Base-by-base conservation (phyloP, 53 echinoderm and acorn worm species). In the Echinometra lucunter region DNA sequence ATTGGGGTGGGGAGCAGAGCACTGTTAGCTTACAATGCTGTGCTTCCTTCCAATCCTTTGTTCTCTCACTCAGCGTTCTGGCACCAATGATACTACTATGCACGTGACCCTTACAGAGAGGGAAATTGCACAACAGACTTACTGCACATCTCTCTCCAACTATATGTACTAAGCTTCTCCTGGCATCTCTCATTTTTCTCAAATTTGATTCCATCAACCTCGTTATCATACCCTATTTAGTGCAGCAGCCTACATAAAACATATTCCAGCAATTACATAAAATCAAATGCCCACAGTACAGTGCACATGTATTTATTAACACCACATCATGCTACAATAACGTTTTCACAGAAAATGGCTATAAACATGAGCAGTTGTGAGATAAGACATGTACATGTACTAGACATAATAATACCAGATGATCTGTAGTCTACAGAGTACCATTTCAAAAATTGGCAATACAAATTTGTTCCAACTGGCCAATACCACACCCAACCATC, bases 401-500 rank as follows among this genome's bases (percentile, higher is more conserved):
- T 72, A 34, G 23, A 74, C n/a, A n/a, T n/a, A n/a, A n/a, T n/a
- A n/a, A n/a, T 72, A 72, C 34, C 72, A 72, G 32, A 35, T 72
- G 28, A 32, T 72, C 1, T 78, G 19, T 32, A 69, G 34, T 69
- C 69, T 34, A 63, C 7, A 6, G 40, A 78, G 78, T 78, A 40
- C 78, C 78, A 69, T 78, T 75, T 78, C 42, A 78, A n/a, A n/a
- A n/a, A n/a, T n/a, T n/a, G n/a, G n/a, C n/a, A n/a, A 42, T 78
- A 78, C 42, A 78, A 42, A 21, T 35, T 42, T 78, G 78, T 42
- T 78, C 21, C 78, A 38, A 78, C 78, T 78, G 13, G 42, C 53
- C 53, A 53, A 9, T 53, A 2, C 5, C 13, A 53, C 53, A 53
- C 53, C 53, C n/a, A 53, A 0, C 13, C 53, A 11, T 53, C 53